phyloP scores from a whole-genome alignment of 2,888 invertebrate species.

The Xylophagus ater region DNA sequence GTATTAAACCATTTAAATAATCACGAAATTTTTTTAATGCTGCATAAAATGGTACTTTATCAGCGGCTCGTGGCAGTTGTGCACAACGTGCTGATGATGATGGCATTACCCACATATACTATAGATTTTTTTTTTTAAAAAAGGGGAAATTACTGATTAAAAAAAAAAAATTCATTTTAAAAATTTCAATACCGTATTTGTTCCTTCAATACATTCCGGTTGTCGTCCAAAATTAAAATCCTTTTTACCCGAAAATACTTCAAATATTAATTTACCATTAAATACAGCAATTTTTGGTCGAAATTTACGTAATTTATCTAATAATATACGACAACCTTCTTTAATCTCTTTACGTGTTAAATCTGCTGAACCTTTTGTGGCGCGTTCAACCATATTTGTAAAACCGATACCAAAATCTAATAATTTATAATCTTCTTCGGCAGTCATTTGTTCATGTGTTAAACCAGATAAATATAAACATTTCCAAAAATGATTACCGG shows the following conservation, averaged over 20 bases:
- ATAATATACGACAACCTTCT: slow-evolving; percentile 78
- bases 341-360: slow-evolving; percentile 87
- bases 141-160: background rate
- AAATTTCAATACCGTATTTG: slow-evolving; percentile 70
- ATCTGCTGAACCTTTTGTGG: slow-evolving; percentile 93
- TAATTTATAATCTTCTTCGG: slow-evolving; percentile 90
- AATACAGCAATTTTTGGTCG: slow-evolving; percentile 95
- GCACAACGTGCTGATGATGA: slow-evolving; percentile 96
- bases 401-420: slow-evolving; percentile 92
- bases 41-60: slow-evolving; percentile 96
- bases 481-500: slow-evolving; percentile 99
- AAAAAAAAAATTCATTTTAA: slow-evolving; percentile 1
- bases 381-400: slow-evolving; percentile 93
- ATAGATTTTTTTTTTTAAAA: slow-evolving; percentile 19
- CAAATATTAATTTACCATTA: slow-evolving; percentile 97
- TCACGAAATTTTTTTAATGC: slow-evolving; percentile 93
- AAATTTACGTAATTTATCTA: slow-evolving; percentile 83
- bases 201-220: slow-evolving; percentile 85
- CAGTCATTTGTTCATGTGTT: slow-evolving; percentile 89
- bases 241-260: slow-evolving; percentile 94
- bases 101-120: slow-evolving; percentile 99
- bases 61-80: slow-evolving; percentile 91
- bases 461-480: slow-evolving; percentile 89
- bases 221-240: slow-evolving; percentile 95
- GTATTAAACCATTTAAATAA: slow-evolving; percentile 76